Base-by-base conservation (phyloP, 2,113 vertebrate species). In the Protomyctophum bolini region DNA sequence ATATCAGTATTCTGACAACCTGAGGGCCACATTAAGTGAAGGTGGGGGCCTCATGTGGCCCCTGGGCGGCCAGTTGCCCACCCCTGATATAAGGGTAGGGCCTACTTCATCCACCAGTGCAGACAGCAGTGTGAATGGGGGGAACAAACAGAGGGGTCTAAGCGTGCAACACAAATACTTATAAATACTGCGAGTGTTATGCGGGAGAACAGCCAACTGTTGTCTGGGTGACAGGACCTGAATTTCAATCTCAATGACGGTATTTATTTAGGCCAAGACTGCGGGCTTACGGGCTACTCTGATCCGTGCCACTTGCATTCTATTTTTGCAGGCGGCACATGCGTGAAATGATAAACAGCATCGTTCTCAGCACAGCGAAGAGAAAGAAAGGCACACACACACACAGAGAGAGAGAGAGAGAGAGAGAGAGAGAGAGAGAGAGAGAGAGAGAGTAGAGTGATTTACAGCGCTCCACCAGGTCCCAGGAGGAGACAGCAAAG, bases 111-210 rank as follows among this genome's bases (percentile, higher is more conserved):
- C 33, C 33, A 41, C 33, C 33, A 41, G 3, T 41, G 33, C 33
- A 58, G 66, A 57, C 11, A 41, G 41, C 6, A 21, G 41, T 58
- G 28, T 8, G 7, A 64, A 62, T 56, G 52, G 66, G 50, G 47
- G 6, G 63, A 28, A 57, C 5, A 46, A 10, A n/a, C 21, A 58
- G 58, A 28, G 14, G 55, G 48, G 50, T 60, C 49, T 58, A 88
- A 86, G 74, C 64, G 3, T 41, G 77, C 52, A 81, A 86, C 83
- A 88, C 85, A 88, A 91, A 93, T 87, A 87, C 70, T 69, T 72
- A 65, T 76, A n/a, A n/a, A n/a, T n/a, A 83, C 80, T 86, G 76
- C 51, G 50, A 75, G 72, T 87, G 91, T 89, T 87, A 89, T 86
- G 21, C 21, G 72, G 74, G 66, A 80, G 77, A 76, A 80, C 47